Percentiles rank a stretch among this genome's conserved stretches.
Conservation (phyloP, 2,113 vertebrate species). For the Mungos mungo region DNA sequence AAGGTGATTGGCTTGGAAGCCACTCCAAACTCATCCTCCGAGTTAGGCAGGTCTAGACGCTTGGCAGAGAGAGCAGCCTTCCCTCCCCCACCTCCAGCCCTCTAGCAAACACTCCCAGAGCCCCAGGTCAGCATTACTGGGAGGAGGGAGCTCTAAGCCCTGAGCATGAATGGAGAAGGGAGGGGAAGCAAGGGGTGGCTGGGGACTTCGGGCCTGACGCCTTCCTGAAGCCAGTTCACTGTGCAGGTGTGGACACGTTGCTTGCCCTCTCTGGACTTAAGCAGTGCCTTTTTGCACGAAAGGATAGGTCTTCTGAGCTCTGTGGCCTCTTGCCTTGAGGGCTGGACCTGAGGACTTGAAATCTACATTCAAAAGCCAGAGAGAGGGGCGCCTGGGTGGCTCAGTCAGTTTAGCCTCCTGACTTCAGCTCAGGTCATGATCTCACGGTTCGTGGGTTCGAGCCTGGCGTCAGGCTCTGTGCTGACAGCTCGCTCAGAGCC, state of each 20-base stretch:
- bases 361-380: background rate
- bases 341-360: background rate
- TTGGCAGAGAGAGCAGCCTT: background rate
- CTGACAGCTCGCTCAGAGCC: no score
- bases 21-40: background rate
- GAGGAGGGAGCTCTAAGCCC: background rate
- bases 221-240: background rate
- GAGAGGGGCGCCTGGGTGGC: no score
- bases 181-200: background rate
- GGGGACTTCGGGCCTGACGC: background rate
- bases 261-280: background rate
- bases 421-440: no score
- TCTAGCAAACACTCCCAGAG: background rate
- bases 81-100: background rate
- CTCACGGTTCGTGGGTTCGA: no score
- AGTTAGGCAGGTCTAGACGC: slow-evolving; percentile 13
- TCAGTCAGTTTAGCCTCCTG: no score
- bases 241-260: background rate
- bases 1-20: background rate
- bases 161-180: background rate
- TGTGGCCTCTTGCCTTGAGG: background rate
- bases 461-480: no score
- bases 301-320: background rate
- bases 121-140: background rate
- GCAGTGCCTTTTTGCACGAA: background rate